These are phyloP conservation scores for Noctua fimbriata DNA, from an alignment of 2,888 invertebrate species.

Conservation along the genomic window DNA sequence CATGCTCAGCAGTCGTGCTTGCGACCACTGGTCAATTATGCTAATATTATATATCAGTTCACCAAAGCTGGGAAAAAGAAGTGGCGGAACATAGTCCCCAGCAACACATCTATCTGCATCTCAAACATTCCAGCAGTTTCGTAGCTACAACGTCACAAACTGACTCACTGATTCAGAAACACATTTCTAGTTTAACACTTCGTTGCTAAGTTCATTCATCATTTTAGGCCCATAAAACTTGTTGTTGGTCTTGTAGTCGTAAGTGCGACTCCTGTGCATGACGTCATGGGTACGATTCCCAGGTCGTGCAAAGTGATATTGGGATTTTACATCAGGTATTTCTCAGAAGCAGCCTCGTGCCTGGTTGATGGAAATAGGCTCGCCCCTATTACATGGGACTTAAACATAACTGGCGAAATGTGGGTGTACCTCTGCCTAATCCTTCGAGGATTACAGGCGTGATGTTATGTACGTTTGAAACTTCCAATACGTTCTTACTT, in stretches of 20 bases:
- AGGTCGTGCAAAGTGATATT: not conserved
- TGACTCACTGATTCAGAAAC: conserved; percentile 31
- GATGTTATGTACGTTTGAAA: not conserved
- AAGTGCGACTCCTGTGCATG: not conserved
- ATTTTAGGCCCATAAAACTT: conserved; percentile 9
- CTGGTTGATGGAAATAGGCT: not conserved
- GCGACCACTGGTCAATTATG: too few relatives aligned
- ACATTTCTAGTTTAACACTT: not conserved
- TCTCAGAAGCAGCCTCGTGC: not conserved
- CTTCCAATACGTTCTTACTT: conserved; percentile 21
- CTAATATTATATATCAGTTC: too few relatives aligned
- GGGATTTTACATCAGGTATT: not conserved
- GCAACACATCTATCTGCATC: not conserved
- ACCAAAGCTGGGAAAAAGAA: too few relatives aligned
- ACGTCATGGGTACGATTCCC: not conserved
- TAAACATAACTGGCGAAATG: not conserved
- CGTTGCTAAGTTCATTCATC: conserved; percentile 3
- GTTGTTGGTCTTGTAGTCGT: not conserved
- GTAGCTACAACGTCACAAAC: not conserved
- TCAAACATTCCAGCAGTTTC: not conserved
- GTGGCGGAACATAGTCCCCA: not conserved
- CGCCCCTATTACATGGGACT: not conserved
- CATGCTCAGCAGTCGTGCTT: too few relatives aligned
- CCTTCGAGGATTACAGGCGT: not conserved
- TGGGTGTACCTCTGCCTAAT: not conserved